These are phyloP conservation scores for Natator depressus DNA, from an alignment of 2,113 vertebrate genomes.

Conservation along the genomic window DNA sequence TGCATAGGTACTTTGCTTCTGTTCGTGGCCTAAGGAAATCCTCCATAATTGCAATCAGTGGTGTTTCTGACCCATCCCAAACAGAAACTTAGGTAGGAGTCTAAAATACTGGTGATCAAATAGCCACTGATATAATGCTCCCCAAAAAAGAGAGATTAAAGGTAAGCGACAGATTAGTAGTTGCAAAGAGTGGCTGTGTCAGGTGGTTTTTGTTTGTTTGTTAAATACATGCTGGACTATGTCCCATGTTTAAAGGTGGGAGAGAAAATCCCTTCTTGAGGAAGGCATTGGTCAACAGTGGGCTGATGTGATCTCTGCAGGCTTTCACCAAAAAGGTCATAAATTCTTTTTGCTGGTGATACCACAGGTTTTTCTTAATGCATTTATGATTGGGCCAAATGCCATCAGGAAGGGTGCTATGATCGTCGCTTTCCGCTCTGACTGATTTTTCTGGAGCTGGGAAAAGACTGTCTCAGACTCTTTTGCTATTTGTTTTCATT, in stretches of 20 bases:
- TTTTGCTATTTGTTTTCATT: not conserved
- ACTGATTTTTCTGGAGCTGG: not conserved
- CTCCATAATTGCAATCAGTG: not conserved
- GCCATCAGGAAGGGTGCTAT: not conserved
- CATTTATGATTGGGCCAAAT: not conserved
- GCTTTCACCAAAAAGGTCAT: not conserved
- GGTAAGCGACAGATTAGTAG: not conserved
- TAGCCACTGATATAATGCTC: not conserved
- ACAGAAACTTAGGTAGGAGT: not conserved
- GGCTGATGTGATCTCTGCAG: not conserved
- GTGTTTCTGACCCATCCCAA: not conserved
- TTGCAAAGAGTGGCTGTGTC: not conserved
- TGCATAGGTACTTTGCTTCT: fast-evolving
- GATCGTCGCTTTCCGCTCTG: not conserved
- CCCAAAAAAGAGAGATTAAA: not conserved
- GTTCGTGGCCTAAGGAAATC: not conserved
- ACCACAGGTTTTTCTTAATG: not conserved
- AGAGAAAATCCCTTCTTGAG: not conserved
- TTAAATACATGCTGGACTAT: not conserved
- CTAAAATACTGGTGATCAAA: not conserved
- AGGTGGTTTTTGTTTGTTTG: not conserved
- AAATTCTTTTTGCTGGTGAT: not conserved
- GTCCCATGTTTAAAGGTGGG: not conserved
- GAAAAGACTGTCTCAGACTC: not conserved
- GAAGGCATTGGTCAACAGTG: not conserved